Conservation (phyloP, 1,140 invertebrate genomes). For the Macrostomum lignano region DNA sequence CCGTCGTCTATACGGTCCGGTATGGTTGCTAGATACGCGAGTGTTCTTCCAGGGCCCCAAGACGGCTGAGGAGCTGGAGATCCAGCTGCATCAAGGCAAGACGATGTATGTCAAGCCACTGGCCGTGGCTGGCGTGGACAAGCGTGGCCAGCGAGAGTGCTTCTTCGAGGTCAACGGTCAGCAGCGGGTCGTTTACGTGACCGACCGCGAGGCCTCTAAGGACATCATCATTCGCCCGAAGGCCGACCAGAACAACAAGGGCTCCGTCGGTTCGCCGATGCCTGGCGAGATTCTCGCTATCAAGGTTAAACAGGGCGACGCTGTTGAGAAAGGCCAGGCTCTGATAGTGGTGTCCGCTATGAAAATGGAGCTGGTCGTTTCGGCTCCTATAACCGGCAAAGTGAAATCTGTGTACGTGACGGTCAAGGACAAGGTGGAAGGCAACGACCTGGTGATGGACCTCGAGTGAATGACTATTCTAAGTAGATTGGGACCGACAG, state of each 20-base stretch:
- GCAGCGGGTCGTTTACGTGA: slow-evolving; percentile 62
- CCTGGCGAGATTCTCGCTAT: slow-evolving; percentile 48
- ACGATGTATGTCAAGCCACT: slow-evolving; percentile 71
- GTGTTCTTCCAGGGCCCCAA: slow-evolving; percentile 84
- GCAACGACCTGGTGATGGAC: slow-evolving; percentile 67
- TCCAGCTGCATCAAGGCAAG: slow-evolving; percentile 72
- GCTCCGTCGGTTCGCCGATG: slow-evolving; percentile 80
- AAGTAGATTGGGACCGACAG: too few relatives aligned
- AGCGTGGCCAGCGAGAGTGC: slow-evolving; percentile 62
- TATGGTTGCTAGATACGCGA: slow-evolving; percentile 71
- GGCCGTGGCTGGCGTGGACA: slow-evolving; percentile 55
- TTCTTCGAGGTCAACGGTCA: slow-evolving; percentile 98
- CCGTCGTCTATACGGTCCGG: slow-evolving; percentile 61
- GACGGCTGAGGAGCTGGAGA: slow-evolving; percentile 72
- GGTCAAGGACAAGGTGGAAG: slow-evolving; percentile 66
- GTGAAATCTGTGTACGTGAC: slow-evolving; percentile 46
- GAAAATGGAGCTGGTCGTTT: slow-evolving; percentile 99
- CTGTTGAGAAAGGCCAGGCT: slow-evolving; percentile 63
- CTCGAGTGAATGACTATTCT: slow-evolving; percentile 33
- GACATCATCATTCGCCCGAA: slow-evolving; percentile 3
- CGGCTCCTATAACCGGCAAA: slow-evolving; percentile 55
- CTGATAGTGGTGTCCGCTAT: slow-evolving; percentile 82
- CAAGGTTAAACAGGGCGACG: slow-evolving; percentile 43
- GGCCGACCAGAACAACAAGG: slow-evolving; percentile 12
- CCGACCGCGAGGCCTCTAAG: slow-evolving; percentile 38